phyloP scores from a whole-genome alignment of 2,888 invertebrate species.

The Drymonia ruficornis region DNA sequence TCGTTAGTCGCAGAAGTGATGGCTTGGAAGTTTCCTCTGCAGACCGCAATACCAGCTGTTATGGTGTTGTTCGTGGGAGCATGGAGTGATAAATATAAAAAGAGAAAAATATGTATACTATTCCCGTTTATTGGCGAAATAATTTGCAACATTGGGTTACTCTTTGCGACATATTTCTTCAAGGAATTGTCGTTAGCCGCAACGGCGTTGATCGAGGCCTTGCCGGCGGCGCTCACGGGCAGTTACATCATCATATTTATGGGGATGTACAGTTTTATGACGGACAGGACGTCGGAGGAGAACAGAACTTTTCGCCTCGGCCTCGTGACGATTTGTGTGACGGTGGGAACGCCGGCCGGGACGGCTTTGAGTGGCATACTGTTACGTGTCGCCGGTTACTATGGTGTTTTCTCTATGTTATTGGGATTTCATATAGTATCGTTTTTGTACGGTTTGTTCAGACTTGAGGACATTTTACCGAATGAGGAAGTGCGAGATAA shows the following conservation, averaged over 20 bases:
- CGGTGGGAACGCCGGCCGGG: constrained; percentile 79
- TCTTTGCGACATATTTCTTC: constrained; percentile 84
- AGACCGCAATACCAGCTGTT: constrained; percentile 84
- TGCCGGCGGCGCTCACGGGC: constrained; percentile 85
- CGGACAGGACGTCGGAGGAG: constrained; percentile 84
- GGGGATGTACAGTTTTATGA: constrained; percentile 86
- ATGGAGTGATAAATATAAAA: constrained; percentile 86
- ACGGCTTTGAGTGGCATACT: constrained; percentile 82
- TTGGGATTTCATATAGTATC: constrained; percentile 61
- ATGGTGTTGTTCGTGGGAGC: constrained; percentile 85
- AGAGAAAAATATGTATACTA: constrained; percentile 85
- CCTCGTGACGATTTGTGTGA: constrained; percentile 83
- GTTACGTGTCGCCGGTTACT: constrained; percentile 71
- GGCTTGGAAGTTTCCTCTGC: constrained; percentile 85
- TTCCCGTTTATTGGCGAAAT: constrained; percentile 84
- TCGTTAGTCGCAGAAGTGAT: constrained; percentile 80
- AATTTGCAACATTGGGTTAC: constrained; percentile 77
- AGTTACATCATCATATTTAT: constrained; percentile 85
- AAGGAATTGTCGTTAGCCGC: constrained; percentile 77
- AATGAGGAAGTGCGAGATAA: constrained; percentile 31
- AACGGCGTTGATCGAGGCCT: constrained; percentile 82
- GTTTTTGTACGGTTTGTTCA: constrained; percentile 67
- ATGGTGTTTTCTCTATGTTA: constrained; percentile 74
- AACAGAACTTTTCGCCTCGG: constrained; percentile 87
- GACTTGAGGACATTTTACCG: constrained; percentile 66